These are phyloP conservation scores for Drosophila meridionalis DNA, from an alignment of 2,888 invertebrate species.

Conservation along the genomic window DNA sequence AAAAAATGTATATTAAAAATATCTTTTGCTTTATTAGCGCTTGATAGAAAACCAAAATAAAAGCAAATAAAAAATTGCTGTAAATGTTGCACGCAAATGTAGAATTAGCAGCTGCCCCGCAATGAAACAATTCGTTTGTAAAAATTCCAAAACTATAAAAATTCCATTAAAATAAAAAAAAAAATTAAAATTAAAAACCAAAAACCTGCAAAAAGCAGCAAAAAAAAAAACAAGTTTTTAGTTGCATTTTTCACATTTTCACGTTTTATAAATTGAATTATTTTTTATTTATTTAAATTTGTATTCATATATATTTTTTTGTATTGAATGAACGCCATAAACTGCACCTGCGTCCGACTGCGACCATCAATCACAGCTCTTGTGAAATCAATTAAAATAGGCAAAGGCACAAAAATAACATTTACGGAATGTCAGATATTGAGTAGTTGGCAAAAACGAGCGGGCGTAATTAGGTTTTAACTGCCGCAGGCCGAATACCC, in stretches of 20 bases:
- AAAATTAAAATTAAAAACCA: background rate
- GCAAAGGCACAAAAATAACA: conserved; percentile 15
- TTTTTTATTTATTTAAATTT: conserved; percentile 13
- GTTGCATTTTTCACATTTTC: conserved; percentile 19
- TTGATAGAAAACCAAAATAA: conserved; percentile 23
- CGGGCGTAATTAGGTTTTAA: background rate
- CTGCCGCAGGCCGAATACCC: background rate
- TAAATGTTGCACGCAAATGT: conserved; percentile 71
- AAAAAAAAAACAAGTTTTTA: conserved; percentile 1
- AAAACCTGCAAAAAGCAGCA: conserved; percentile 39
- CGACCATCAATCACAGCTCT: conserved; percentile 48
- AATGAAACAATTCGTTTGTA: conserved; percentile 27
- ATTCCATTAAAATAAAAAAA: background rate
- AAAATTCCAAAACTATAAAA: conserved; percentile 5
- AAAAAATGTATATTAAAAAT: conserved; percentile 16
- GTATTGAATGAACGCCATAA: conserved; percentile 42
- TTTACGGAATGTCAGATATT: background rate
- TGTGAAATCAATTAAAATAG: conserved; percentile 57
- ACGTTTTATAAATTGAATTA: conserved; percentile 13
- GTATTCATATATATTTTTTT: conserved; percentile 6
- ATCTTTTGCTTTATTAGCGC: conserved; percentile 47
- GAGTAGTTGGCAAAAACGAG: background rate
- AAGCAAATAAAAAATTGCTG: conserved; percentile 39
- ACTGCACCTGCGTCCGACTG: conserved; percentile 59
- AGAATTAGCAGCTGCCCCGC: conserved; percentile 49